These are phyloP conservation scores for Orchestes rusci DNA, from an alignment of 2,888 invertebrate genomes.

Conservation along the genomic window DNA sequence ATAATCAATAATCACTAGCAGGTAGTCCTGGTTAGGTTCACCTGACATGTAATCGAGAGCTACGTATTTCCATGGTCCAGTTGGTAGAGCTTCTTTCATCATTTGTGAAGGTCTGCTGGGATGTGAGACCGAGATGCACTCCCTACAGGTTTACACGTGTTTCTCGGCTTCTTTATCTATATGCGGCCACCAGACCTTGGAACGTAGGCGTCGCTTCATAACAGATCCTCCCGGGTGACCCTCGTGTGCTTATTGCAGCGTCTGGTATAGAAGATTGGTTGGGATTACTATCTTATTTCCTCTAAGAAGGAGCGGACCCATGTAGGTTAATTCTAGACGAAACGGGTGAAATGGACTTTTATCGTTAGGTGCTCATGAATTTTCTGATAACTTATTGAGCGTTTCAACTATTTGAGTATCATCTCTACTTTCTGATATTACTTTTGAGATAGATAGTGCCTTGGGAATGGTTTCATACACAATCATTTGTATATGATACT, in stretches of 20 bases:
- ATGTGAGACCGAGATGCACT: slow-evolving; percentile 9
- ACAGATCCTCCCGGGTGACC: slow-evolving; percentile 27
- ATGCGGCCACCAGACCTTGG: slow-evolving; percentile 17
- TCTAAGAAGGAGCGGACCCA: slow-evolving; percentile 25
- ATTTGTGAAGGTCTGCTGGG: slow-evolving; percentile 10
- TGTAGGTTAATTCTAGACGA: slow-evolving; percentile 21
- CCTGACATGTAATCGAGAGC: no score
- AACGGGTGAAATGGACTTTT: slow-evolving; percentile 25
- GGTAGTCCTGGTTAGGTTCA: slow-evolving; percentile 27
- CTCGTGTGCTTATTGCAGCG: no score
- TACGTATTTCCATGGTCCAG: no score
- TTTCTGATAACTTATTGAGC: slow-evolving; percentile 9
- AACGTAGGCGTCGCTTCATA: slow-evolving; percentile 12
- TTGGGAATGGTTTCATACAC: no score
- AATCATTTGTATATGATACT: no score
- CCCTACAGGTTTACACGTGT: slow-evolving; percentile 7
- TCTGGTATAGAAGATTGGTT: slow-evolving; percentile 16
- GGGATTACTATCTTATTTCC: slow-evolving; percentile 26
- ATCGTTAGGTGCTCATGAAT: slow-evolving; percentile 20
- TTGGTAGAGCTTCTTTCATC: slow-evolving; percentile 17
- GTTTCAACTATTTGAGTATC: slow-evolving; percentile 16
- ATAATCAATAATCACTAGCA: slow-evolving; percentile 12
- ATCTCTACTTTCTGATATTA: neutral
- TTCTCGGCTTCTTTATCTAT: slow-evolving; percentile 11
- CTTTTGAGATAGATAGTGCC: slow-evolving; percentile 8